Percentiles rank a stretch among this genome's conserved stretches.
phyloP scores from a whole-genome alignment of 2,113 vertebrate species.

The Arizona elegans region DNA sequence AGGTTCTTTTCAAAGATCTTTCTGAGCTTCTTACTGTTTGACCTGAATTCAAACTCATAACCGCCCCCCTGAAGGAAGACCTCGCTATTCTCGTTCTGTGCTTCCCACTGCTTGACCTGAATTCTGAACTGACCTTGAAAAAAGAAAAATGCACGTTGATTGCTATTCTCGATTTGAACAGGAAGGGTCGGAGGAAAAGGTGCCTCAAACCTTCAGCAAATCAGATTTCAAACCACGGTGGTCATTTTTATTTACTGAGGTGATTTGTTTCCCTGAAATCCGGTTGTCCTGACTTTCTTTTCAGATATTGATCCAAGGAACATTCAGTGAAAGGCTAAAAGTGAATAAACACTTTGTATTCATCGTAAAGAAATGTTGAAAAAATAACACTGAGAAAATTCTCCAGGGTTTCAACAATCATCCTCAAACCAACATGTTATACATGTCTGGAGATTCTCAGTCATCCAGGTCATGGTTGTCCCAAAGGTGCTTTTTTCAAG shows the following conservation, averaged over 20 bases:
- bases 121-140: neutral
- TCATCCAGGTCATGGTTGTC: no score
- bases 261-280: neutral
- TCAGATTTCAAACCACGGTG: neutral
- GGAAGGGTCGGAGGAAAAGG: neutral
- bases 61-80: neutral
- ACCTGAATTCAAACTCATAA: neutral
- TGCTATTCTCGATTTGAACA: neutral
- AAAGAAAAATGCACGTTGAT: neutral
- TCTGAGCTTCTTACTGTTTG: neutral
- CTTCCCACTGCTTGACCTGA: neutral
- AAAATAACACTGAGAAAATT: neutral
- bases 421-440: neutral
- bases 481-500: no score
- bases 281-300: neutral
- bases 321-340: neutral
- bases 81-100: neutral
- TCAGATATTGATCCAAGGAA: neutral
- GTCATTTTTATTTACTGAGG: neutral
- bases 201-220: neutral
- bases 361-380: neutral
- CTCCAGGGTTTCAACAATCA: neutral
- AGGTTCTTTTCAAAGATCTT: neutral
- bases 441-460: no score
- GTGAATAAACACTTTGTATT: neutral